A percentile compares a stretch with the other conserved stretches of the same genome.
phyloP scores from a whole-genome alignment of 92 coral and sea anemone species.

The Zoanthus sansibaricus region DNA sequence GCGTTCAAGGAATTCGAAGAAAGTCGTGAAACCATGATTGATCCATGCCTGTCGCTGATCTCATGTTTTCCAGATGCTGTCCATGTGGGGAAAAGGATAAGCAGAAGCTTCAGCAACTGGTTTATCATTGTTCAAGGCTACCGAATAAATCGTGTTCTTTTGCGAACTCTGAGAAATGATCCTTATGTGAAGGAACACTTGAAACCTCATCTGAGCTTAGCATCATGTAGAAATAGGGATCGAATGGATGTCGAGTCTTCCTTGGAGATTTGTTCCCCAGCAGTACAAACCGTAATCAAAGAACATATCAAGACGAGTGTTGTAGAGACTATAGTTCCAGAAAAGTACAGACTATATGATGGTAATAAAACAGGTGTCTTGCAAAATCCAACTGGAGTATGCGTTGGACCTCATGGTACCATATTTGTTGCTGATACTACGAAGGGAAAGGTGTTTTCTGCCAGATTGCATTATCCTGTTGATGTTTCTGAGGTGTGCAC shows the following conservation, averaged over 20 bases:
- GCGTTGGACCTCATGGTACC: conserved; percentile 43
- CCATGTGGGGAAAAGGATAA: conserved; percentile 38
- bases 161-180: conserved; percentile 39
- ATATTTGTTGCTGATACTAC: conserved; percentile 48
- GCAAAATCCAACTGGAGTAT: conserved; percentile 40
- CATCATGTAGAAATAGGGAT: conserved; percentile 51
- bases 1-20: conserved; percentile 34
- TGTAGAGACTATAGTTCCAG: conserved; percentile 45
- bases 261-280: conserved; percentile 44
- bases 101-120: conserved; percentile 40
- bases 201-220: conserved; percentile 37
- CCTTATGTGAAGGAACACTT: conserved; percentile 28
- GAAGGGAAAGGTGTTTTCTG: conserved; percentile 53
- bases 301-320: conserved; percentile 48
- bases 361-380: conserved; percentile 49
- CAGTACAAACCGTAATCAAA: conserved; percentile 31
- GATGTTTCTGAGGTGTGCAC: conserved; percentile 42
- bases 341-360: conserved; percentile 39
- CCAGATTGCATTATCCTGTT: conserved; percentile 49
- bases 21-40: conserved; percentile 44
- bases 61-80: conserved; percentile 52
- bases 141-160: conserved; percentile 45
- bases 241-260: conserved; percentile 54
- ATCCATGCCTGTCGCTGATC: conserved; percentile 36
- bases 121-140: conserved; percentile 44